Conservation (phyloP, 53 echinoderm and acorn worm genomes). For the Stichopus horrens region DNA sequence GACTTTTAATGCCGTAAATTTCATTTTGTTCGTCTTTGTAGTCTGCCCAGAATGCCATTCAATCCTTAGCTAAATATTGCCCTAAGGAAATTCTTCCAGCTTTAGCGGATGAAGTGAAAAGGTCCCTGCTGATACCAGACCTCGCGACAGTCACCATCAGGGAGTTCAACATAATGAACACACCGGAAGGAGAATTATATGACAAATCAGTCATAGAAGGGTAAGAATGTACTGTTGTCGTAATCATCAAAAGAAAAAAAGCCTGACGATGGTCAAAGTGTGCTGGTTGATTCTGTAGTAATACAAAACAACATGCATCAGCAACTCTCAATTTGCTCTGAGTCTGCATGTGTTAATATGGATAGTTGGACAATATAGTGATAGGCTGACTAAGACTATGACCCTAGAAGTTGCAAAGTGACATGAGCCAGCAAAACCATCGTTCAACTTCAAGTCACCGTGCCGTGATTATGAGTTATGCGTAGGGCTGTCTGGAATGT, state of each 20-base stretch:
- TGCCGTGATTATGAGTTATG: no score
- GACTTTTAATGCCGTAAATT: not conserved
- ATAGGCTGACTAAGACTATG: no score
- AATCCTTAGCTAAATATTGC: constrained; percentile 63
- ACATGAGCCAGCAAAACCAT: no score
- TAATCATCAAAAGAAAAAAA: not conserved
- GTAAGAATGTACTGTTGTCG: constrained; percentile 41
- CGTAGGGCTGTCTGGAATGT: no score
- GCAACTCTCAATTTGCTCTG: no score
- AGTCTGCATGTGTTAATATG: no score
- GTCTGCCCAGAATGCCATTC: constrained; percentile 70
- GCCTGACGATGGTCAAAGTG: no score
- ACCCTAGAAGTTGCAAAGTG: no score
- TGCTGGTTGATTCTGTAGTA: no score
- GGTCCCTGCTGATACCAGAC: constrained; percentile 71
- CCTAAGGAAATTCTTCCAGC: constrained; percentile 74
- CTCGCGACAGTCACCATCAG: constrained; percentile 67
- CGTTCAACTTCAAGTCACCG: no score
- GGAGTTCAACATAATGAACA: constrained; percentile 79
- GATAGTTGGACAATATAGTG: no score
- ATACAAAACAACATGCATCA: no score
- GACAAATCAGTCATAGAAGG: constrained; percentile 78
- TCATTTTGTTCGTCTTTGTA: not conserved
- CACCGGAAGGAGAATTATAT: constrained; percentile 87
- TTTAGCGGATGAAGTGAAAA: constrained; percentile 62